A percentile compares a stretch with the other conserved stretches of the same genome.
Conservation (phyloP, 1,140 invertebrate genomes). For the Pteromalus puparum region DNA sequence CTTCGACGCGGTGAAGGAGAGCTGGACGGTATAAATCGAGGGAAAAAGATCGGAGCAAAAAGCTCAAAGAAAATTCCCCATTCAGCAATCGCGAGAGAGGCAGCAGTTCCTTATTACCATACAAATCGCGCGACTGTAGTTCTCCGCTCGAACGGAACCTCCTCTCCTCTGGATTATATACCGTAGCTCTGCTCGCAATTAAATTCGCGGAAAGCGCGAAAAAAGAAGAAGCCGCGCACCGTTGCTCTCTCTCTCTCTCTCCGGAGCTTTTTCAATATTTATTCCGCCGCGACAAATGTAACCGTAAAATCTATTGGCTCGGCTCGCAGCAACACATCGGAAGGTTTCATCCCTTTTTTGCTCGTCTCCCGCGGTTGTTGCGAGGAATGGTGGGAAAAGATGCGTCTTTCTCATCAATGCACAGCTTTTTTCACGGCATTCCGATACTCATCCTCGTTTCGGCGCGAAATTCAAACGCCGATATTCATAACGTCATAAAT, state of each 20-base stretch:
- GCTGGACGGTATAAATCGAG: background rate
- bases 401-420: too few relatives aligned
- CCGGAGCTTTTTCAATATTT: background rate
- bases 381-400: too few relatives aligned
- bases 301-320: background rate
- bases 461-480: background rate
- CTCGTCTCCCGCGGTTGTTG: too few relatives aligned
- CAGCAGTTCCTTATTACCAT: constrained; percentile 15
- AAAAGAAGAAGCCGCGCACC: background rate
- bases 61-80: background rate
- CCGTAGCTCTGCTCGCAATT: background rate
- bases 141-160: background rate
- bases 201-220: constrained; percentile 22
- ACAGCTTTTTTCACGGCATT: background rate
- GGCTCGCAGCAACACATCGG: too few relatives aligned
- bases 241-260: background rate
- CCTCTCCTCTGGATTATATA: background rate
- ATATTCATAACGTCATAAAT: background rate
- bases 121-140: background rate
- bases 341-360: too few relatives aligned
- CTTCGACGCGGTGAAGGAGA: too few relatives aligned
- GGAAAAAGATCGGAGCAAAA: background rate
- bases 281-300: constrained; percentile 10
- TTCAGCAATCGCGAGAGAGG: background rate
- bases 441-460: background rate